Base-by-base conservation (phyloP, 2,888 invertebrate species). In the Xylota segnis region DNA sequence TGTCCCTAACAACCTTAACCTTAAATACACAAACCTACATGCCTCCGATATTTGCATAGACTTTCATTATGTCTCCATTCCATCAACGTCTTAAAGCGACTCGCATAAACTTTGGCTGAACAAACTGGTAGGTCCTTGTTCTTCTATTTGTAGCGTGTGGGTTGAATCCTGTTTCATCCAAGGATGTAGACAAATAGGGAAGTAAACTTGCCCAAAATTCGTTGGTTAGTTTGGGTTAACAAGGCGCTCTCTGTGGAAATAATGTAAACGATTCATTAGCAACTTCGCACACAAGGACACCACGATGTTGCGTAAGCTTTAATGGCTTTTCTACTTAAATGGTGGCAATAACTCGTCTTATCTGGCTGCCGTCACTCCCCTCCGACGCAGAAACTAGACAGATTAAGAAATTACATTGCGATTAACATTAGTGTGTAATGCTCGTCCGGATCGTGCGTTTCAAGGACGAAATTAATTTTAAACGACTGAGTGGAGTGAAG, bases 241-340 rank as follows among this genome's bases (percentile, higher is more conserved):
- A 43, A 43, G 6, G 40, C 40, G 23, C 23, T 23, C 23, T 32
- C 4, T 40, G 40, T n/a, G 40, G n/a, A 40, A 40, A n/a, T 14
- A 43, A 43, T 14, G 43, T 43, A 43, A 43, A 43, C 43, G 43
- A 43, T 43, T 43, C 43, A 43, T 43, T 43, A 43, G 43, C 43
- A 43, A 43, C n/a, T 43, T 43, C 18, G 6, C 14, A 14, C 14
- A 10, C 50, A 50, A 50, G 23, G 50, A 23, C 50, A 50, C 23
- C 10, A 0, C 4, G 23, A 18, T n/a, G 50, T 18, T 47, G 18
- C 9, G 47, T 47, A 43, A 4, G 12, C 12, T 40, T 40, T 40
- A 43, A 47, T 47, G 18, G 23, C 10, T 50, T 23, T 50, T 23
- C 12, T 23, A 50, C 23, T 10, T 50, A 50, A 23, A 50, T 23